Evolutionary conservation across 2,797 vertebrate species (phyloP).

Genomic region (Sorex maritimensis): DNA sequence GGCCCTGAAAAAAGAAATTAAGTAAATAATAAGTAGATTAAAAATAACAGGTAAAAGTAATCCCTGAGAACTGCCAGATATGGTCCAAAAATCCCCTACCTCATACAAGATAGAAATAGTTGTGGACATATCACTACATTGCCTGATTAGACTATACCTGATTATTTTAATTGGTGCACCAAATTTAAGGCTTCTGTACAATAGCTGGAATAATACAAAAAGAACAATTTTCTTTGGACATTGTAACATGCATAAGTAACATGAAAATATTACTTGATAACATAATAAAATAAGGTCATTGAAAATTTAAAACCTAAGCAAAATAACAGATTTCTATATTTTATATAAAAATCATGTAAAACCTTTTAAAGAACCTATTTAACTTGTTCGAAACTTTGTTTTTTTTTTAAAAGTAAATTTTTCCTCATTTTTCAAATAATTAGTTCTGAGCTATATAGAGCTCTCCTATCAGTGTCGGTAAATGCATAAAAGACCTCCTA

Average conservation of each 20-base stretch:
- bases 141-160: background rate
- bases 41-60: too few relatives aligned
- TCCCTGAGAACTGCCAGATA: too few relatives aligned
- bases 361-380: too few relatives aligned
- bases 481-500: background rate
- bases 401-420: background rate
- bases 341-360: background rate
- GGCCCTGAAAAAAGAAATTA: too few relatives aligned
- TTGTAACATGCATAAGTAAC: background rate
- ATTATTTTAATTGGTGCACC: too few relatives aligned
- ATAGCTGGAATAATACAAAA: background rate
- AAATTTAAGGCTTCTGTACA: background rate
- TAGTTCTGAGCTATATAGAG: background rate
- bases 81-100: too few relatives aligned
- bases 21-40: too few relatives aligned
- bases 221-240: background rate
- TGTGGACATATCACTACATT: accelerated
- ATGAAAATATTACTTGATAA: background rate
- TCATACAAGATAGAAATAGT: too few relatives aligned
- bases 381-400: background rate
- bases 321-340: background rate
- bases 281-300: background rate
- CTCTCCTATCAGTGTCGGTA: background rate
- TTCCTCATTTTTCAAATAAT: background rate
- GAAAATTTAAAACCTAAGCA: constrained; percentile 8